phyloP scores from a whole-genome alignment of 1,140 invertebrate species.

The Drosophila equinoxialis region DNA sequence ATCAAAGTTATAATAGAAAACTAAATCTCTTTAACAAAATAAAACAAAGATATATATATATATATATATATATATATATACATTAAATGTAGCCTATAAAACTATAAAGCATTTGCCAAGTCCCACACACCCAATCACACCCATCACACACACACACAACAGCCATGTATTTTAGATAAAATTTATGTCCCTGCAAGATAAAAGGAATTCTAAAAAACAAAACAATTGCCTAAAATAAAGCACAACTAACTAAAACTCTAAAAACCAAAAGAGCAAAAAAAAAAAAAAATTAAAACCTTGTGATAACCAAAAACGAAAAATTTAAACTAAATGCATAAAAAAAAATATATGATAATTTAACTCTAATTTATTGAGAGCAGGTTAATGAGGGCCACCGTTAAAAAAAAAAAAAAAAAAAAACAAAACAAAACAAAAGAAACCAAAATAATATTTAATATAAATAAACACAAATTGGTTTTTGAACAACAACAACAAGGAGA shows the following conservation, averaged over 20 bases:
- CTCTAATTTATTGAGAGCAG: constrained; percentile 69
- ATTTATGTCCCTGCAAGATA: constrained; percentile 57
- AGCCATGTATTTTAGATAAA: constrained; percentile 75
- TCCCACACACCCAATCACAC: constrained; percentile 35
- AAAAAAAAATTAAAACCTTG: constrained; percentile 73
- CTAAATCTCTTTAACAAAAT: constrained; percentile 28
- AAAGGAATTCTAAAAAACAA: constrained; percentile 36
- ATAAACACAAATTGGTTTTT: constrained; percentile 2
- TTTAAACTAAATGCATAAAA: constrained; percentile 29
- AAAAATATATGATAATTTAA: constrained; percentile 50
- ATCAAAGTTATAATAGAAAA: constrained; percentile 63
- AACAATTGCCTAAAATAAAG: constrained; percentile 33
- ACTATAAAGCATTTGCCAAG: constrained; percentile 39
- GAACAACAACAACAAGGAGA: background rate
- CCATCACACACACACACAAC: constrained; percentile 48
- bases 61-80: constrained; percentile 41
- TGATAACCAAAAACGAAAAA: constrained; percentile 59
- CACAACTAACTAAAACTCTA: constrained; percentile 42
- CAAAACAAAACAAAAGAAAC: constrained; percentile 49
- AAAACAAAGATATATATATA: constrained; percentile 33
- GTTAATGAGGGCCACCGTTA: constrained; percentile 76
- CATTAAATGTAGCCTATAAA: constrained; percentile 35
- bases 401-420: constrained; percentile 15
- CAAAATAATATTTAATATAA: constrained; percentile 24
- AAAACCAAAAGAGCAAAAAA: constrained; percentile 45